phyloP scores from a whole-genome alignment of 2,888 invertebrate species.

The Choristoneura rosaceana region DNA sequence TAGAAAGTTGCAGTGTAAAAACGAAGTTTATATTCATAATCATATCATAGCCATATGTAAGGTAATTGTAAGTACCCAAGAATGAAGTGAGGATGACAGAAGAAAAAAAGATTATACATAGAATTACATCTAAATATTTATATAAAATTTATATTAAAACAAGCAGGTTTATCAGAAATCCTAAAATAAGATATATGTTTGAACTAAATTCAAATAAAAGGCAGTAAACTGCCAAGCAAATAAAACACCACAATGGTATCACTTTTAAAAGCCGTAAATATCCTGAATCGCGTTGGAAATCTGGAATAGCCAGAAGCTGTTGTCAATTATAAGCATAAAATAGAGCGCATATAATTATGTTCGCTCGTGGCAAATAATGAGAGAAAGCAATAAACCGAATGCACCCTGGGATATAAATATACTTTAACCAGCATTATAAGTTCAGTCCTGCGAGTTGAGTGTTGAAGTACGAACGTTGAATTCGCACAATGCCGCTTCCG shows the following conservation, averaged over 20 bases:
- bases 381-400: conserved; percentile 33
- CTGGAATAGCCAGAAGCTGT: conserved; percentile 21
- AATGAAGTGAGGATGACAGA: no score
- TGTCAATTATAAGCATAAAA: conserved; percentile 36
- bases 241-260: conserved; percentile 14
- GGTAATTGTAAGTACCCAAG: no score
- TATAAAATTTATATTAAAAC: no score
- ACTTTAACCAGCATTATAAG: conserved; percentile 23
- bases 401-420: conserved; percentile 22
- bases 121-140: no score
- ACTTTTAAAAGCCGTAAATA: conserved; percentile 35
- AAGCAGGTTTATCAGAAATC: no score
- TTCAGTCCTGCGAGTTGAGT: conserved; percentile 10
- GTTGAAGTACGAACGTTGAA: conserved; percentile 15
- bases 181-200: no score
- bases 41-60: no score
- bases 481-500: conserved; percentile 19
- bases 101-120: no score
- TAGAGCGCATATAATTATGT: conserved; percentile 30
- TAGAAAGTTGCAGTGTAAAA: no score
- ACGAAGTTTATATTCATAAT: no score
- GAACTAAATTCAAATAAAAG: background rate
- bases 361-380: conserved; percentile 30
- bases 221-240: conserved; percentile 10
- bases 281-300: conserved; percentile 14